Conservation (phyloP, 2,113 vertebrate species). For the Xyrauchen texanus region DNA sequence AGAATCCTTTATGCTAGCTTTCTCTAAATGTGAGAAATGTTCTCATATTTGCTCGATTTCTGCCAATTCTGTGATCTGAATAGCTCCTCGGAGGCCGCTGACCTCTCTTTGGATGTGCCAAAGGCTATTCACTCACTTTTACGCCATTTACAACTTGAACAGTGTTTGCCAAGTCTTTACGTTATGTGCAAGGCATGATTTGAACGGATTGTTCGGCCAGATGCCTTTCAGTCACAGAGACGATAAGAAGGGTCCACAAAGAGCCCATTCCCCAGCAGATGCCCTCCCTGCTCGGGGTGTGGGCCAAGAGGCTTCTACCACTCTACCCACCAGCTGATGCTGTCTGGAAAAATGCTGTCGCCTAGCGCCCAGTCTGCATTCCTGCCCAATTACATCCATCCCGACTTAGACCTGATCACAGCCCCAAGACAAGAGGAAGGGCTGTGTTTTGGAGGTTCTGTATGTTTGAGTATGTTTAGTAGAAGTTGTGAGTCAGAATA, state of each 20-base stretch:
- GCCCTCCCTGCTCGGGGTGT: slow-evolving; percentile 9
- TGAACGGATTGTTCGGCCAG: slow-evolving; percentile 47
- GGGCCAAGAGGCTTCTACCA: background rate
- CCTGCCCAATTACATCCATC: slow-evolving; percentile 72
- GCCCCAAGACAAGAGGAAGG: slow-evolving; percentile 45
- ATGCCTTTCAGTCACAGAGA: slow-evolving; percentile 28
- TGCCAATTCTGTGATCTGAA: slow-evolving; percentile 15
- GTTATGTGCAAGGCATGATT: slow-evolving; percentile 32
- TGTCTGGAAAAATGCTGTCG: slow-evolving; percentile 54
- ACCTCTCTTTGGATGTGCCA: slow-evolving; percentile 32
- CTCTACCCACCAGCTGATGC: slow-evolving; percentile 28
- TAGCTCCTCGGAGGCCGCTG: slow-evolving; percentile 26
- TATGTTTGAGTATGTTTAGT: slow-evolving; percentile 12
- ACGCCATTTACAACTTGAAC: slow-evolving; percentile 21
- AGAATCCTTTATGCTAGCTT: background rate
- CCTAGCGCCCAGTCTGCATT: slow-evolving; percentile 69
- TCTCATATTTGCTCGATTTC: slow-evolving; percentile 28
- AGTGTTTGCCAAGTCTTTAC: slow-evolving; percentile 34
- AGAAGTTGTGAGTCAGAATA: slow-evolving; percentile 41
- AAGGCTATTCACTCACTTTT: slow-evolving; percentile 32
- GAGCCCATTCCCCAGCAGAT: background rate
- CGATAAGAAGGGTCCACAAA: slow-evolving; percentile 35
- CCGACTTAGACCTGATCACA: slow-evolving; percentile 74
- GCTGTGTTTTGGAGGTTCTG: slow-evolving; percentile 1
- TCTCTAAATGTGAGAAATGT: slow-evolving; percentile 4